Conservation (phyloP, 2,113 vertebrate species). For the Ursus arctos region DNA sequence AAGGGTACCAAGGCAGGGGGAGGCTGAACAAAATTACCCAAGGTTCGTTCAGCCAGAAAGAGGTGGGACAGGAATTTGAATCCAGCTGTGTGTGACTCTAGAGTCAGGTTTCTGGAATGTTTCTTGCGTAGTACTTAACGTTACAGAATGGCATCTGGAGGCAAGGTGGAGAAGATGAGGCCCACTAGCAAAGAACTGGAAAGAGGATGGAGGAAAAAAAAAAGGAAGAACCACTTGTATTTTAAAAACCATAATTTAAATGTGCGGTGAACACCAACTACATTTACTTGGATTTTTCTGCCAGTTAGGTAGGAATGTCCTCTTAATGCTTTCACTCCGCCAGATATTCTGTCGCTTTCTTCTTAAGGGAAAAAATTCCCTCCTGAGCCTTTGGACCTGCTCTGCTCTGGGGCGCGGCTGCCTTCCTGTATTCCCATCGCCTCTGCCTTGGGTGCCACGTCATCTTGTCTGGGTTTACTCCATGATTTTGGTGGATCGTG, state of each 20-base stretch:
- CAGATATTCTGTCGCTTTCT: background rate
- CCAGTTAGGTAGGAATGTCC: background rate
- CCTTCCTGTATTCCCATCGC: fast-evolving
- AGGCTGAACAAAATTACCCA: background rate
- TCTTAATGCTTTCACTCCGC: background rate
- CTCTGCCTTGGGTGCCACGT: background rate
- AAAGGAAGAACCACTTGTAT: background rate
- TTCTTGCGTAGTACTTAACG: background rate
- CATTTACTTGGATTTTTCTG: background rate
- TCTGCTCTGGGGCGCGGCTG: background rate
- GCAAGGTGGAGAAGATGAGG: background rate
- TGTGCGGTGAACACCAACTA: background rate
- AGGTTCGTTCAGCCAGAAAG: background rate
- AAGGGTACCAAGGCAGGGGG: background rate
- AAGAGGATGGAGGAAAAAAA: background rate
- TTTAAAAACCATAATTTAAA: background rate
- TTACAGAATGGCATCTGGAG: background rate
- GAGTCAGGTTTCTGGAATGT: background rate
- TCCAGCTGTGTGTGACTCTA: background rate
- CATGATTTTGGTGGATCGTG: background rate
- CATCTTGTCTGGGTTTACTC: background rate
- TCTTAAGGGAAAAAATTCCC: background rate
- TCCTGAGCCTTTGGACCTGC: background rate
- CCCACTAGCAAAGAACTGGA: background rate
- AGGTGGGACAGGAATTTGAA: background rate